Evolutionary conservation across 2,888 invertebrate genomes (phyloP), one percentile per base, ranked within the genome.

Genomic region (Yponomeuta cagnagella): DNA sequence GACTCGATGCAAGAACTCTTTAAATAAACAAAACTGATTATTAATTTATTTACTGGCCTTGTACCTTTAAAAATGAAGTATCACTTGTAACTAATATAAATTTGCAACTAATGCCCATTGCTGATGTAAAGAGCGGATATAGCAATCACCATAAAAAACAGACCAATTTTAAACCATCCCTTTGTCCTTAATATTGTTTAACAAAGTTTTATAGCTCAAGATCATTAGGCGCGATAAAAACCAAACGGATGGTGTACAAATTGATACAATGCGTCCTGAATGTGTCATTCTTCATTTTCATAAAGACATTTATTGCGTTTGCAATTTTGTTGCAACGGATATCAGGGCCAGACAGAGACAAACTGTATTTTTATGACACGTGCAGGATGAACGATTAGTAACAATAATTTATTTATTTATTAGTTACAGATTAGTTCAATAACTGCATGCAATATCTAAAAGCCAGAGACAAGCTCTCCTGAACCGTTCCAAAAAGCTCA

Each of bases 291-390:
- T 58, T 58, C 12, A 15, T 3, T 58, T 58, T 58, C 52, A 58
- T 58, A 58, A 58, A 58, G 52, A 58, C 52, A 58, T 58, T 58
- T 15, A 58, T 58, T 58, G 52, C 52, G 52, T 58, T 52, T 58
- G 52, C 52, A 58, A 58, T 5, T 43, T 8, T 43, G 4, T 58
- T 58, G 15, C 15, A 15, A 58, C 52, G 15, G 43, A 58, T 58
- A 58, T 58, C 52, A 15, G 52, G 4, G 15, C 15, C 15, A 58
- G 12, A 58, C 8, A 8, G 43, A 43, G 43, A 43, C 9, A 58
- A 15, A 58, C 1, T 58, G 12, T 58, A 43, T 58, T 15, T 58
- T 58, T 58, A 58, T 58, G 12, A 58, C 15, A 58, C 15, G 52
- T 58, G 52, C 15, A 58, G 52, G 52, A 58, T 58, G 52, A 15